Base-by-base conservation (phyloP, 2,113 vertebrate genomes). In the Colossoma macropomum region DNA sequence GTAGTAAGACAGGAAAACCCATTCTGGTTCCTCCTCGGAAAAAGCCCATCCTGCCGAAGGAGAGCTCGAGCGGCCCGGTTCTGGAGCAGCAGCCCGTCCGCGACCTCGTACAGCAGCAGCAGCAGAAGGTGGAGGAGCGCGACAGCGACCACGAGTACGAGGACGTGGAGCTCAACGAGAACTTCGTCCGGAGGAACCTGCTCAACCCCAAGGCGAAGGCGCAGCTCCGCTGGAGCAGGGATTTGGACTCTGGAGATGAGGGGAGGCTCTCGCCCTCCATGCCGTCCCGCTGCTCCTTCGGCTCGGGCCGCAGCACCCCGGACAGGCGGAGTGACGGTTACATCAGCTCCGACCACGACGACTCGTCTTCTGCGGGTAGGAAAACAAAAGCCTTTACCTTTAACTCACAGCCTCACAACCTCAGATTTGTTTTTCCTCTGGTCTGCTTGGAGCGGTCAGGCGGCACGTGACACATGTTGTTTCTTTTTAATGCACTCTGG, bases 261-360 rank as follows among this genome's bases (percentile, higher is more conserved):
- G 92, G 94, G 56, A 84, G 93, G 45, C 84, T 92, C 85, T 94
- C 92, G 1, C 92, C 93, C 25, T 90, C 86, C 38, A 80, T 88
- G 50, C 52, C 81, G 72, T 73, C 78, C 2, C 89, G 88, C 25
- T 45, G 91, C 30, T 89, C 90, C 8, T 84, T 84, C 0, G 89
- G 92, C 23, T 95, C 95, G 19, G 86, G 93, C 10, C 92, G 93
- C 91, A 95, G 97, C 92, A 96, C 95, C n/a, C 96, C 96, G 0
- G 96, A 97, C 84, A 89, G 94, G 84, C 94, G 91, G 60, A 95
- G 94, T 54, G 95, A 96, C 87, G 96, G 95, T 5, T 92, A 91
- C 91, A 86, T 94, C 88, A 96, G 96, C 92, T 98, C 97, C 0
- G 97, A 97, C 90, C 96, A 94, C 38, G 97, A 98, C 13, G 97